Base-by-base conservation (phyloP, 2,888 invertebrate genomes). In the Boloria euphrosyne region DNA sequence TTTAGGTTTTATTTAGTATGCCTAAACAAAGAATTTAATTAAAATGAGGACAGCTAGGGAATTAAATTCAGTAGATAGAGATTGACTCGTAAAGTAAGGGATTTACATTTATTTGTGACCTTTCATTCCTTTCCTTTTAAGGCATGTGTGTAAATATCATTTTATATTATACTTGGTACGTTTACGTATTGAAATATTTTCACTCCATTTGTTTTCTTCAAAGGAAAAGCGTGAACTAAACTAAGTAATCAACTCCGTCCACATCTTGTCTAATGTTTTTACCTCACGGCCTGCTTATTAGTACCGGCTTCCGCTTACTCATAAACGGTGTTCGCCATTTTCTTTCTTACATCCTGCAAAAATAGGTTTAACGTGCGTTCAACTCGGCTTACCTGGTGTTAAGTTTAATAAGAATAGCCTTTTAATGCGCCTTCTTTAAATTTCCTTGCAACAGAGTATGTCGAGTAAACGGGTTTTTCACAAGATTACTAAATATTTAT, bases 271-370 rank as follows among this genome's bases (percentile, higher is more conserved):
- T 67, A 69, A 65, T 71, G 74, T 69, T 78, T 76, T 75, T 75
- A 76, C 75, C 75, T 79, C 75, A 71, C 62, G 58, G 73, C 67
- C 52, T 63, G 74, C 79, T 83, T 83, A 83, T 84, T 84, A 84
- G 76, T 75, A 72, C 76, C 71, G 73, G 75, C 78, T 80, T 78
- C 75, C 78, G 77, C 73, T 79, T 72, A 76, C 76, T 78, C 80
- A 80, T 84, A 82, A 84, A 81, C 76, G 80, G 67, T 74, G 73
- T 76, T 73, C 75, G 77, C 80, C 75, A 79, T 80, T 82, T 81
- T 80, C 81, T 80, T 80, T 76, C 73, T 70, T 70, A 62, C 78
- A 76, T 72, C 76, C 74, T 54, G 73, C 76, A 75, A 78, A 81
- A 80, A 81, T 78, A 76, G 75, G 77, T 76, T 77, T 73, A 73